Conservation (phyloP, 2,797 vertebrate species). For the Silurus lanzhouensis region DNA sequence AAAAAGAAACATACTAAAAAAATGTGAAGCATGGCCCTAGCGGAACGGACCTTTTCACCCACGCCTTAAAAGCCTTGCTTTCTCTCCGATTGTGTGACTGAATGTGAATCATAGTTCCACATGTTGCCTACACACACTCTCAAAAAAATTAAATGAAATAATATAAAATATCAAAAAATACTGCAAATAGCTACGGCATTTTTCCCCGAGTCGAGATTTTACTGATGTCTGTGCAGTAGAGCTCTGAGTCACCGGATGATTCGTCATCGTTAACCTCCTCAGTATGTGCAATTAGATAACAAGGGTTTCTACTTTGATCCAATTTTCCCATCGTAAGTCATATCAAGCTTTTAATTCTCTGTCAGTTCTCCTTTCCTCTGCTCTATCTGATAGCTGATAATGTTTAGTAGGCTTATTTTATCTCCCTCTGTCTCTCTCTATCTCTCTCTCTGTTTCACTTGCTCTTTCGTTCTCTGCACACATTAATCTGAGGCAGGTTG, state of each 20-base stretch:
- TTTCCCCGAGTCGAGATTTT: background rate
- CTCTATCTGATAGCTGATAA: constrained; percentile 37
- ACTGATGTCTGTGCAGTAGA: background rate
- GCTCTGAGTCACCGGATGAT: background rate
- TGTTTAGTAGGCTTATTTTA: background rate
- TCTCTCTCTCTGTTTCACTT: constrained; percentile 44
- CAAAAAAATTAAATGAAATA: background rate
- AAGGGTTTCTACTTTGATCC: constrained; percentile 35
- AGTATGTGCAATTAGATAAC: constrained; percentile 25
- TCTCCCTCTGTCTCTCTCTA: constrained; percentile 23
- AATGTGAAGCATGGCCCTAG: constrained; percentile 16
- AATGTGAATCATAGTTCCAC: constrained; percentile 2
- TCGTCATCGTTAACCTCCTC: constrained; percentile 24
- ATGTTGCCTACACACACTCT: constrained; percentile 3
- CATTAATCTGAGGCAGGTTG: constrained; percentile 75
- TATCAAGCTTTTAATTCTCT: constrained; percentile 30
- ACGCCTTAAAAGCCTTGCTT: constrained; percentile 5
- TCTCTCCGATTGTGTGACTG: background rate
- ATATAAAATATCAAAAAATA: background rate
- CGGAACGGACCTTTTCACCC: constrained; percentile 40
- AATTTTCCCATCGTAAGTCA: constrained; percentile 4
- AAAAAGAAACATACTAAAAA: constrained; percentile 7
- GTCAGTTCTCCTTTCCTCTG: constrained; percentile 15
- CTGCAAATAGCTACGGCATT: background rate
- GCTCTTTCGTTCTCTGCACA: constrained; percentile 57